phyloP scores from a whole-genome alignment of 2,113 vertebrate genomes.

The Gavialis gangeticus region DNA sequence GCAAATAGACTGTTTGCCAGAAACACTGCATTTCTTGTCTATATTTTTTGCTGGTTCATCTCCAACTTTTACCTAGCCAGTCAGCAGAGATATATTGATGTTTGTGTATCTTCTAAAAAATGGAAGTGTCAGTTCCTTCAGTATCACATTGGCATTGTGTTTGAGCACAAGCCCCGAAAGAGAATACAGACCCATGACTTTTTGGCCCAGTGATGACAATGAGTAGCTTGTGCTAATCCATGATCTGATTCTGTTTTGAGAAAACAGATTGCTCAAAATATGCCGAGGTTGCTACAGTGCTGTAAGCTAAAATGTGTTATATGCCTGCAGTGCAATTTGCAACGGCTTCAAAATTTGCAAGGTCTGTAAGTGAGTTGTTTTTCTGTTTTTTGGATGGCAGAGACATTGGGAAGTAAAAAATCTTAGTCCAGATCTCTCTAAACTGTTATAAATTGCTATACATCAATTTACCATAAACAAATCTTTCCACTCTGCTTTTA shows the following conservation, averaged over 20 bases:
- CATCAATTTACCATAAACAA: background rate
- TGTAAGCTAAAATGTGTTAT: constrained; percentile 51
- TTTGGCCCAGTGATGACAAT: constrained; percentile 26
- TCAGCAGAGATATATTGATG: background rate
- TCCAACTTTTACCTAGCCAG: background rate
- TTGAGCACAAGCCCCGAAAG: background rate
- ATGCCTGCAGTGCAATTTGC: constrained; percentile 33
- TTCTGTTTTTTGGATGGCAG: constrained; percentile 33
- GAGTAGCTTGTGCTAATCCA: constrained; percentile 46
- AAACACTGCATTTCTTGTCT: background rate
- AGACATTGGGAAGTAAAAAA: background rate
- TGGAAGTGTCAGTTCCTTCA: constrained; percentile 2
- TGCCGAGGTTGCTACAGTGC: constrained; percentile 40
- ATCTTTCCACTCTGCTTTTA: background rate
- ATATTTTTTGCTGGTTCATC: background rate
- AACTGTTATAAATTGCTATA: background rate
- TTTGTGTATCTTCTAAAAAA: background rate
- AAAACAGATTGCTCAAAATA: constrained; percentile 65
- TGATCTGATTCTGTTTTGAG: constrained; percentile 60
- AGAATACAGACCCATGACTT: background rate
- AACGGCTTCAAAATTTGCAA: constrained; percentile 48
- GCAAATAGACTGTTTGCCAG: background rate
- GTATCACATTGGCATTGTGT: background rate
- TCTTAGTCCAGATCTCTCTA: background rate
- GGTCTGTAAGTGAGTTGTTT: constrained; percentile 43